Conservation (phyloP, 2,888 invertebrate species). For the Acrobasis suavella region DNA sequence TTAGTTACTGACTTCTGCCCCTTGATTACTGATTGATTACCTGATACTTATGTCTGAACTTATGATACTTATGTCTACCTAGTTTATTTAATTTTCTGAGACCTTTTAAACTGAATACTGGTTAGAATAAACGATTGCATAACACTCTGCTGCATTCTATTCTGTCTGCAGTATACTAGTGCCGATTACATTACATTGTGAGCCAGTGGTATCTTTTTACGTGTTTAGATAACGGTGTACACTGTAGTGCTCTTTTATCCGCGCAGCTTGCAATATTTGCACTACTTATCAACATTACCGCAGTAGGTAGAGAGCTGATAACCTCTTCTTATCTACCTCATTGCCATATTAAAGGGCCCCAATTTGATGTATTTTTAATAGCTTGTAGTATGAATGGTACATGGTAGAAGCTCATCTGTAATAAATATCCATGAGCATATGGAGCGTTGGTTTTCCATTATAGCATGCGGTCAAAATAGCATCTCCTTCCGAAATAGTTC, state of each 20-base stretch:
- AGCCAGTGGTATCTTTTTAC: neutral
- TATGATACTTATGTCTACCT: neutral
- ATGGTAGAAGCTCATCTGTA: too few relatives aligned
- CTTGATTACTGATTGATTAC: too few relatives aligned
- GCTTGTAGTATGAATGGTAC: neutral
- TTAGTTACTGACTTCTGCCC: too few relatives aligned
- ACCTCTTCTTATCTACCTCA: constrained; percentile 16
- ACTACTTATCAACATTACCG: constrained; percentile 20
- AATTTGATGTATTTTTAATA: constrained; percentile 16
- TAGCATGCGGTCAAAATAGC: too few relatives aligned
- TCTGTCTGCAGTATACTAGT: neutral
- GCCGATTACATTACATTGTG: neutral
- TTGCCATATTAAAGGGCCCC: constrained; percentile 19
- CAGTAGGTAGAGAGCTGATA: constrained; percentile 19
- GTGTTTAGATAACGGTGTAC: neutral
- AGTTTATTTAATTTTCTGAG: neutral
- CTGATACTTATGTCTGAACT: too few relatives aligned
- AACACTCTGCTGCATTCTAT: neutral
- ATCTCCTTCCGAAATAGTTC: too few relatives aligned
- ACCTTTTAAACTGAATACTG: neutral
- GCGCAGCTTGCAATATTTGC: constrained; percentile 16
- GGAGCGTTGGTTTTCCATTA: too few relatives aligned
- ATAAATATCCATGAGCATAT: neutral
- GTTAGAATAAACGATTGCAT: neutral
- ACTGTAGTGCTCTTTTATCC: neutral